These are phyloP conservation scores for Icerya purchasi DNA, from an alignment of 2,888 invertebrate species.

Conservation along the genomic window DNA sequence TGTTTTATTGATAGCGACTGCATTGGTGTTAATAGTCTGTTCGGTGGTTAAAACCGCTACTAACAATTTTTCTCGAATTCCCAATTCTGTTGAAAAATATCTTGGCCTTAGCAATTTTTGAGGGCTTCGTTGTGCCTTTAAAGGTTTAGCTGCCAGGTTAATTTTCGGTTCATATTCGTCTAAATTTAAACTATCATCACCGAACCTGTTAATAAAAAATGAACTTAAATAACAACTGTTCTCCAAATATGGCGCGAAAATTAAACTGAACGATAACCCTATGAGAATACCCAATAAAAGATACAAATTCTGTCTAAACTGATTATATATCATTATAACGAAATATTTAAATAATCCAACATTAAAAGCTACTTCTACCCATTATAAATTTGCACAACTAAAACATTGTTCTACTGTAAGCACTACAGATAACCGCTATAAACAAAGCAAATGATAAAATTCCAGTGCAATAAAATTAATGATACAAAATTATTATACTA, in stretches of 20 bases:
- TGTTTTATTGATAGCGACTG: slow-evolving; percentile 70
- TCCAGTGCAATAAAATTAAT: no score
- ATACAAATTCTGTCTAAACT: slow-evolving; percentile 18
- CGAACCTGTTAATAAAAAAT: slow-evolving; percentile 14
- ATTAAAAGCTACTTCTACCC: no score
- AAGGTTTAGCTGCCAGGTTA: slow-evolving; percentile 28
- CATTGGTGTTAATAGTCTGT: slow-evolving; percentile 45
- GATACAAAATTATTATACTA: no score
- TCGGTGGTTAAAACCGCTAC: slow-evolving; percentile 64
- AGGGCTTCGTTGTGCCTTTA: slow-evolving; percentile 28
- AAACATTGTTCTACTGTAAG: no score
- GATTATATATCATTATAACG: slow-evolving; percentile 9
- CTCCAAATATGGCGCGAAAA: slow-evolving; percentile 17
- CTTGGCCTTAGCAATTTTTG: slow-evolving; percentile 58
- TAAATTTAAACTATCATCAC: slow-evolving; percentile 12
- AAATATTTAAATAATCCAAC: no score
- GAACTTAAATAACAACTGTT: slow-evolving; percentile 15
- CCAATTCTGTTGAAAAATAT: slow-evolving; percentile 86
- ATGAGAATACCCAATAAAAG: slow-evolving; percentile 18
- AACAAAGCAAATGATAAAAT: no score
- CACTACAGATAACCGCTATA: no score
- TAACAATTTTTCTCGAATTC: slow-evolving; percentile 71
- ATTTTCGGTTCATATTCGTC: slow-evolving; percentile 29
- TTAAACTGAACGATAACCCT: slow-evolving; percentile 18
- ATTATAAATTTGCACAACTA: no score